Base-by-base conservation (phyloP, 2,797 vertebrate genomes). In the Malacoctenus gilli region DNA sequence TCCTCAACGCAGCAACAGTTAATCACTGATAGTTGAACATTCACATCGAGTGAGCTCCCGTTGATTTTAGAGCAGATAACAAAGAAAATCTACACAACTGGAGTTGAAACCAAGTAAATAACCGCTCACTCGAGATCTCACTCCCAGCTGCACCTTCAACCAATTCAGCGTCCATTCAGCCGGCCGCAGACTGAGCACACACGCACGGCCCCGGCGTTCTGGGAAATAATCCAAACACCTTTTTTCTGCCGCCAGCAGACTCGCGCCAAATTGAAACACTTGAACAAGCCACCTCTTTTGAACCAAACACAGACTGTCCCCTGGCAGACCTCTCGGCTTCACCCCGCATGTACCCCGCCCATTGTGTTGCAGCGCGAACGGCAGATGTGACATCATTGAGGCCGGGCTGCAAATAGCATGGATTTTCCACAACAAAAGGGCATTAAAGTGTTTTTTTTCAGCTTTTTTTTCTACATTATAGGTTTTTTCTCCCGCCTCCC, bases 171-270 rank as follows among this genome's bases (percentile, higher is more conserved):
- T 54, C 62, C 37, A 21, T 50, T 69, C 52, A 66, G 14, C 18
- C 48, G 5, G 44, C 8, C 52, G 22, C 12, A 44, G 40, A 49
- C 39, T 11, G 32, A 68, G 47, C 44, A 21, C 15, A 28, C 18
- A 28, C 20, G 14, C 48, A 37, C 54, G 65, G 77, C 15, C n/a
- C n/a, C 13, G 35, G 21, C 68, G 67, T 63, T 83, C 76, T 76
- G 78, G 77, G 83, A 84, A 53, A 64, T 16, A 19, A 56, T 75
- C 76, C 59, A 78, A 59, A 21, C 32, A 36, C 77, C 68, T 59
- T 57, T 35, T 66, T 80, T 64, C 66, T 79, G 64, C 9, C 25
- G 25, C 25, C 25, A 28, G 35, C 52, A 48, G 56, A 70, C 57
- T 37, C n/a, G 23, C 58, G 65, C 67, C 71, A 82, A 71, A 79